Evolutionary conservation across 2,113 vertebrate species (phyloP).

Genomic region (Dromaius novaehollandiae): DNA sequence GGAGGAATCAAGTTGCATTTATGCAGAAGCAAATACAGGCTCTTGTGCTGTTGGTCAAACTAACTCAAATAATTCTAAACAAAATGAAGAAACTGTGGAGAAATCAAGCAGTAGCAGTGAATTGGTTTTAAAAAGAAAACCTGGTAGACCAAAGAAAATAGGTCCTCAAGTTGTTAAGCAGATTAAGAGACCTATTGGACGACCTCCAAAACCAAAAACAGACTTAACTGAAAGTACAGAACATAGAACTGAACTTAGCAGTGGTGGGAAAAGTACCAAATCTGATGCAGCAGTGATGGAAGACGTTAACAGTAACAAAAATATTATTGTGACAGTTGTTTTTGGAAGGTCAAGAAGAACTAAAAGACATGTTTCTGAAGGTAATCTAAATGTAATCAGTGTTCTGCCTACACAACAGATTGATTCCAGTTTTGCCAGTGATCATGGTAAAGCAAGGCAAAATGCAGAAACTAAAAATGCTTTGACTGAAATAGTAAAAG

Average conservation of each 20-base stretch:
- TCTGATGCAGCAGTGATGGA: slow-evolving; percentile 48
- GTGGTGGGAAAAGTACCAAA: slow-evolving; percentile 36
- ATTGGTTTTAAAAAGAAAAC: slow-evolving; percentile 87
- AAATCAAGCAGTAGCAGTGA: slow-evolving; percentile 43
- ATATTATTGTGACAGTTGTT: slow-evolving; percentile 90
- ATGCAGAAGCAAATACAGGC: neutral
- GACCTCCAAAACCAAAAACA: slow-evolving; percentile 87
- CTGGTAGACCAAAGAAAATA: slow-evolving; percentile 92
- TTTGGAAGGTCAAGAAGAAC: slow-evolving; percentile 93
- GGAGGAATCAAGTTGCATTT: slow-evolving; percentile 22
- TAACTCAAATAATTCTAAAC: slow-evolving; percentile 44
- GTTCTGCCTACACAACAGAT: slow-evolving; percentile 54
- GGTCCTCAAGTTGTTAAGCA: slow-evolving; percentile 89
- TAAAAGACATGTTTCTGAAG: slow-evolving; percentile 88
- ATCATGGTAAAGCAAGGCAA: slow-evolving; percentile 46
- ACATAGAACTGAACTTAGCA: slow-evolving; percentile 37
- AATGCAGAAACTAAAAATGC: slow-evolving; percentile 51
- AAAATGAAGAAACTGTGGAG: slow-evolving; percentile 45
- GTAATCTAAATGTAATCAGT: slow-evolving; percentile 70
- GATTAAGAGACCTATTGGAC: slow-evolving; percentile 90
- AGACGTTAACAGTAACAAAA: slow-evolving; percentile 81
- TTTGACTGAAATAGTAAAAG: slow-evolving; percentile 56
- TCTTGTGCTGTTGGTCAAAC: slow-evolving; percentile 37
- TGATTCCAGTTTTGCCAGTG: slow-evolving; percentile 47
- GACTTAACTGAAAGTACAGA: slow-evolving; percentile 45